phyloP scores from a whole-genome alignment of 2,113 vertebrate species.

The Grammatotria lemairii region DNA sequence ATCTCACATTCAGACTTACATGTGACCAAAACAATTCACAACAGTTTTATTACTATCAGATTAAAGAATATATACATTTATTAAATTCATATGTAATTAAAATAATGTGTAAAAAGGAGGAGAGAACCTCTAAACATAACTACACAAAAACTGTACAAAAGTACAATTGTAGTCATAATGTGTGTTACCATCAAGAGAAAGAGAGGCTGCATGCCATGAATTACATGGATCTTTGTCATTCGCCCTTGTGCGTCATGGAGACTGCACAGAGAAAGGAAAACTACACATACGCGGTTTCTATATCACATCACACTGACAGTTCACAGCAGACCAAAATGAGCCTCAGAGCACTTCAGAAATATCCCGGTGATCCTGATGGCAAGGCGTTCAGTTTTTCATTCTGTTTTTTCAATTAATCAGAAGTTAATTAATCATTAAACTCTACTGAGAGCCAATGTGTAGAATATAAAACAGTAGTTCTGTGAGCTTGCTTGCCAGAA shows the following conservation, averaged over 20 bases:
- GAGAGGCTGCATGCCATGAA: background rate
- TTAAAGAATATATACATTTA: fast-evolving
- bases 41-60: background rate
- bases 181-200: background rate
- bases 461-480: background rate
- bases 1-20: background rate
- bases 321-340: background rate
- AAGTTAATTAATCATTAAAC: background rate
- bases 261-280: background rate
- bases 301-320: background rate
- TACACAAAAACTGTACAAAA: background rate
- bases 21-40: fast-evolving
- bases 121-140: background rate
- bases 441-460: background rate
- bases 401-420: background rate
- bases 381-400: background rate
- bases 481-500: background rate
- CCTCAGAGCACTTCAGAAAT: background rate
- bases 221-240: background rate
- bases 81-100: background rate
- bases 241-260: background rate
- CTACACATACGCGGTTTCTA: background rate
- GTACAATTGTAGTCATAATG: background rate
- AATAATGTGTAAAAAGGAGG: background rate
- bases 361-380: fast-evolving